Conservation (phyloP, 2,888 invertebrate species). For the Xanthostigma xanthostigma region DNA sequence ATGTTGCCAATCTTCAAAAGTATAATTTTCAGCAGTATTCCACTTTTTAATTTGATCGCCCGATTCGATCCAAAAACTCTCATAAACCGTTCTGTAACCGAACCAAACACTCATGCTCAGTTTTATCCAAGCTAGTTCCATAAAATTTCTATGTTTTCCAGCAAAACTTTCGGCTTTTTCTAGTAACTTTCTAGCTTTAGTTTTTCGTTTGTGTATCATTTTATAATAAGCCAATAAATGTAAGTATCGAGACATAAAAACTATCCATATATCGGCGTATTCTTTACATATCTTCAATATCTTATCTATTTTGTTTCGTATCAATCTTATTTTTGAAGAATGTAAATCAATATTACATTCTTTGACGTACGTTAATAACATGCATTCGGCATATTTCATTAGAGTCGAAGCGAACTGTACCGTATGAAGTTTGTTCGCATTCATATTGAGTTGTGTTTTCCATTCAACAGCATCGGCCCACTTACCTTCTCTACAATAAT, state of each 20-base stretch:
- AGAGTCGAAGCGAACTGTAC: constrained; percentile 11
- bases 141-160: constrained; percentile 13
- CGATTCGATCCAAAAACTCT: constrained; percentile 10
- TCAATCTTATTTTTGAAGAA: constrained; percentile 3
- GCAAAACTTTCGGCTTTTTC: constrained; percentile 12
- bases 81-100: constrained; percentile 6
- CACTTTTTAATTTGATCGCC: constrained; percentile 5
- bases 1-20: constrained; percentile 15
- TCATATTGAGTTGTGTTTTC: constrained; percentile 11
- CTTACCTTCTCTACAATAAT: constrained; percentile 11
- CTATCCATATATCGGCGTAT: constrained; percentile 13
- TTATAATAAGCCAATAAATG: constrained; percentile 15
- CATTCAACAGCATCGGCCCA: constrained; percentile 12
- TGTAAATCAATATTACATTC: constrained; percentile 9
- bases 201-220: constrained; percentile 9
- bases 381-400: constrained; percentile 14
- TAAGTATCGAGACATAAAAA: constrained; percentile 15
- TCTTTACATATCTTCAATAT: constrained; percentile 11
- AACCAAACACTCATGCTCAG: constrained; percentile 16
- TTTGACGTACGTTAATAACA: constrained; percentile 12
- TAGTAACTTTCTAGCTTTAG: constrained; percentile 8
- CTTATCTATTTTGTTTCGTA: constrained; percentile 7
- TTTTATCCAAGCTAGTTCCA: constrained; percentile 16
- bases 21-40: constrained; percentile 14
- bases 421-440: constrained; percentile 5